These are phyloP conservation scores for Drosophila saltans DNA, from an alignment of 1,140 invertebrate genomes.

Conservation along the genomic window DNA sequence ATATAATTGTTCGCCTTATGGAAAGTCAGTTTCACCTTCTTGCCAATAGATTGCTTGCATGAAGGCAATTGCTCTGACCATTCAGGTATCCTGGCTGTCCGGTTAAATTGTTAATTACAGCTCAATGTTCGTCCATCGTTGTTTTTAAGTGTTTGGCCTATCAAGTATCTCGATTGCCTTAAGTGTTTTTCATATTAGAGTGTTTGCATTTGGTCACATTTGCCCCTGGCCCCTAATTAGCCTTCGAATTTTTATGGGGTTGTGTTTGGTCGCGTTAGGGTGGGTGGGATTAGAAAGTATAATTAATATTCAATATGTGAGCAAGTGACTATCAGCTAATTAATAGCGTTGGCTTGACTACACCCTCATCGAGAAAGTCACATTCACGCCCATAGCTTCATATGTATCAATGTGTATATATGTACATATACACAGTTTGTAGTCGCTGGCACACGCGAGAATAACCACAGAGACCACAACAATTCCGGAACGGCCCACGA, in stretches of 20 bases:
- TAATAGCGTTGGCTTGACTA: constrained; percentile 60
- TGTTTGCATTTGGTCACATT: constrained; percentile 58
- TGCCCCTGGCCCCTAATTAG: constrained; percentile 62
- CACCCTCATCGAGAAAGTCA: constrained; percentile 31
- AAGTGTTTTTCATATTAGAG: constrained; percentile 63
- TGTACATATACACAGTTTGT: constrained; percentile 5
- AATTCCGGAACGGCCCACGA: constrained; percentile 27
- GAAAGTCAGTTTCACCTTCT: constrained; percentile 30
- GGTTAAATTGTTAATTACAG: constrained; percentile 72
- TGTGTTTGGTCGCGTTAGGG: constrained; percentile 16
- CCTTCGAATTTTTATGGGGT: constrained; percentile 12
- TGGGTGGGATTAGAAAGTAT: constrained; percentile 36
- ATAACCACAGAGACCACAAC: constrained; percentile 63
- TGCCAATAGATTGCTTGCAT: constrained; percentile 32
- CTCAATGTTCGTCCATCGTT: constrained; percentile 36
- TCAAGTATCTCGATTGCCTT: constrained; percentile 31
- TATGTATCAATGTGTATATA: background rate
- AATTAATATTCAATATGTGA: constrained; percentile 79
- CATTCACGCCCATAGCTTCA: background rate
- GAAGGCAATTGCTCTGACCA: constrained; percentile 5
- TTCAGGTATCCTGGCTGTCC: background rate
- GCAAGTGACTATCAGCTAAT: constrained; percentile 58
- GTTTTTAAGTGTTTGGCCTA: background rate
- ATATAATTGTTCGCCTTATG: constrained; percentile 2
- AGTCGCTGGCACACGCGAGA: constrained; percentile 45